phyloP scores from a whole-genome alignment of 2,888 invertebrate genomes.

The Erynnis tages region DNA sequence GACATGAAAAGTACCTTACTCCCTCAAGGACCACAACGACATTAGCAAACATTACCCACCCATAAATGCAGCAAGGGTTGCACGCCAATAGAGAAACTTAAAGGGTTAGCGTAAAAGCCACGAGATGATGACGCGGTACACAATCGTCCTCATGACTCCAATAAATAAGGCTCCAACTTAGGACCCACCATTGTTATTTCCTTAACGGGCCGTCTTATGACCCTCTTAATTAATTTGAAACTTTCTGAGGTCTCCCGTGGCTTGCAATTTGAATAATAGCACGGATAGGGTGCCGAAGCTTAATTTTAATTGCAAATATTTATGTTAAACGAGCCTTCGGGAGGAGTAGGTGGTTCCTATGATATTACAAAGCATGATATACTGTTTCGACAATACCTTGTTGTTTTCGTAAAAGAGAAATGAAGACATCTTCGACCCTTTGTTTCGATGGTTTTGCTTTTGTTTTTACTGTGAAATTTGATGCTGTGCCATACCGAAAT shows the following conservation, averaged over 20 bases:
- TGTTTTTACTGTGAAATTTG: slow-evolving; percentile 13
- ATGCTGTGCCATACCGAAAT: slow-evolving; percentile 18
- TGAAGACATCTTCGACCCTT: slow-evolving; percentile 24
- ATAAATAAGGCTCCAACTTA: slow-evolving; percentile 70
- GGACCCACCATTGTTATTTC: slow-evolving; percentile 74
- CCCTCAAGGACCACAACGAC: slow-evolving; percentile 19
- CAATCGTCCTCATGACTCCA: slow-evolving; percentile 63
- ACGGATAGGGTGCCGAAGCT: slow-evolving; percentile 70
- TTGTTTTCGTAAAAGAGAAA: slow-evolving; percentile 34
- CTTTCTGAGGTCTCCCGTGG: slow-evolving; percentile 80
- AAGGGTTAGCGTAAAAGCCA: slow-evolving; percentile 44
- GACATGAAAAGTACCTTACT: background rate
- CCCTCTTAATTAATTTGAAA: slow-evolving; percentile 82
- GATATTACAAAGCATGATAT: slow-evolving; percentile 72
- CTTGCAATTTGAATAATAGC: slow-evolving; percentile 80
- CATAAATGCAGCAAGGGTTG: slow-evolving; percentile 32
- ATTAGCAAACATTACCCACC: slow-evolving; percentile 22
- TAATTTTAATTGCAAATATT: slow-evolving; percentile 82
- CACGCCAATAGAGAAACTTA: slow-evolving; percentile 28
- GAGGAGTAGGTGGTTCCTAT: slow-evolving; percentile 36
- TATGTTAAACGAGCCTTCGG: slow-evolving; percentile 71
- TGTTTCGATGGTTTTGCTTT: slow-evolving; percentile 8
- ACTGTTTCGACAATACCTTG: slow-evolving; percentile 47
- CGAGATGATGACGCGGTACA: slow-evolving; percentile 62
- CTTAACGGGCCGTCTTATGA: slow-evolving; percentile 80